Conservation (phyloP, 2,797 vertebrate species). For the Cryptoblepharus egeriae region DNA sequence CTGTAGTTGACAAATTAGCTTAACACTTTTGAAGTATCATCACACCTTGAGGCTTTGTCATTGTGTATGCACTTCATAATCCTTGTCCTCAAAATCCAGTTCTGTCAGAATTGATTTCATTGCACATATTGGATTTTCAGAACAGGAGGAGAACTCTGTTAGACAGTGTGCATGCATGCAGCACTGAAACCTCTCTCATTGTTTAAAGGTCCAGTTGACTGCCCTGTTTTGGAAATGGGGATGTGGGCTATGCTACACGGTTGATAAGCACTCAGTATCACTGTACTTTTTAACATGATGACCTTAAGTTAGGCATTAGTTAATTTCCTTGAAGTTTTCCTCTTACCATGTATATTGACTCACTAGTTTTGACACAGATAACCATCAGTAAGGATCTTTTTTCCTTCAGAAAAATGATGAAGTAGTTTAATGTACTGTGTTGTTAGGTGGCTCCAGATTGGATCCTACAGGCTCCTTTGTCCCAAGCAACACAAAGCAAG, state of each 20-base stretch:
- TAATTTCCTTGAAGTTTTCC: not conserved
- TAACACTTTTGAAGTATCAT: not conserved
- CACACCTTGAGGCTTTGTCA: not conserved
- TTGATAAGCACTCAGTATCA: not conserved
- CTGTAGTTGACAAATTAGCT: not conserved
- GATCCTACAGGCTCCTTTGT: slow-evolving; percentile 71
- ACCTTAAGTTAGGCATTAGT: too few relatives aligned
- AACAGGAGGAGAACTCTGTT: not conserved
- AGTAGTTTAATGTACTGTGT: not conserved
- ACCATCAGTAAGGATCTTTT: not conserved
- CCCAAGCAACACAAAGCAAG: slow-evolving; percentile 78
- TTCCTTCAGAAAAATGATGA: not conserved
- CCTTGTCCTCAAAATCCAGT: not conserved
- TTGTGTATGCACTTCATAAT: not conserved
- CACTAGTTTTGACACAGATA: not conserved
- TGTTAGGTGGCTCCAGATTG: slow-evolving; percentile 74
- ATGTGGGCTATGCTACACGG: not conserved
- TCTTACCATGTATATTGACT: not conserved
- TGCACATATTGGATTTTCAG: not conserved
- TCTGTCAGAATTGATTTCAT: not conserved
- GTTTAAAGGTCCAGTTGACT: too few relatives aligned
- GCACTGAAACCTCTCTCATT: not conserved
- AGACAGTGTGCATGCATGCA: not conserved
- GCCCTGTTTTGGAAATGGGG: not conserved
- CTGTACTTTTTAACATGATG: not conserved